Percentiles rank a stretch among this genome's conserved stretches.
phyloP scores from a whole-genome alignment of 2,797 vertebrate species.

The Synanceia verrucosa region DNA sequence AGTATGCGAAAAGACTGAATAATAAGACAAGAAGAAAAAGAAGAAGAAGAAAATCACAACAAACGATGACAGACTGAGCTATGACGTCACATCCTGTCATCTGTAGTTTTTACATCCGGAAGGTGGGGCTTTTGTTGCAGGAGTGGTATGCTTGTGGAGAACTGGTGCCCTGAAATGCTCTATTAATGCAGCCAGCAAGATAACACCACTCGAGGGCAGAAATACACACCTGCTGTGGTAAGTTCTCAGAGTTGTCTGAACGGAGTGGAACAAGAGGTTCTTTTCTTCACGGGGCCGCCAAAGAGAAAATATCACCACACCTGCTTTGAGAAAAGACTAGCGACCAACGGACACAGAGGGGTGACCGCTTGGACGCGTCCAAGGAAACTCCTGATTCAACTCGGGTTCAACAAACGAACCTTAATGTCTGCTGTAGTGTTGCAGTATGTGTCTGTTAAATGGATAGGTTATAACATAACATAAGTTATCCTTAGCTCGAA shows the following conservation, averaged over 20 bases:
- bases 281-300: not conserved
- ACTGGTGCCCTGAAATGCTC: slow-evolving; percentile 53
- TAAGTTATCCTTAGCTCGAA: not conserved
- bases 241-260: slow-evolving; percentile 2
- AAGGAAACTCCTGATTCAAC: not conserved
- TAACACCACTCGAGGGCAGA: slow-evolving; percentile 65
- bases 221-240: slow-evolving; percentile 63
- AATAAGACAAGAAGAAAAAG: too few species aligned
- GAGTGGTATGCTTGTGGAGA: slow-evolving; percentile 57
- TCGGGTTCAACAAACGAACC: not conserved
- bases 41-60: not conserved
- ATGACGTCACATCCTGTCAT: slow-evolving; percentile 46
- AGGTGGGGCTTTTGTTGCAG: slow-evolving; percentile 75
- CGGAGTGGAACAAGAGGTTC: accelerated
- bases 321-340: slow-evolving; percentile 34
- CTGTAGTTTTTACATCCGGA: slow-evolving; percentile 54
- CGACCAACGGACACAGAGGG: slow-evolving; percentile 8
- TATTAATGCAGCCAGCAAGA: slow-evolving; percentile 71
- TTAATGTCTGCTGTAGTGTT: not conserved
- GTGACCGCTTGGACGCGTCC: not conserved
- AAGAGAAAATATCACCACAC: slow-evolving; percentile 13
- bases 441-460: not conserved
- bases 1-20: too few species aligned
- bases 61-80: accelerated
- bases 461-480: not conserved